These are phyloP conservation scores for Drosophila miranda DNA, from an alignment of 1,140 invertebrate species.

Conservation along the genomic window DNA sequence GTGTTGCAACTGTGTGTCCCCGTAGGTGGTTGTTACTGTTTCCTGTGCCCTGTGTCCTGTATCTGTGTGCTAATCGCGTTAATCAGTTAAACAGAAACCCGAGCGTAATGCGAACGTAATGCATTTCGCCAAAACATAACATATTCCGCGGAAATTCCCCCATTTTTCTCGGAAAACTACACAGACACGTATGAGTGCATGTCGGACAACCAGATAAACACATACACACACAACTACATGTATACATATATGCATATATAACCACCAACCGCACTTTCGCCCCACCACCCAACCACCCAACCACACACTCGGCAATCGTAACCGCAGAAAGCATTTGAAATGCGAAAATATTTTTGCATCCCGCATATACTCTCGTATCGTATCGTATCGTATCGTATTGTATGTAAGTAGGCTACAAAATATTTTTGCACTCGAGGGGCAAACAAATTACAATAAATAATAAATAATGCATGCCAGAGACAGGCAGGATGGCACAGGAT, in stretches of 20 bases:
- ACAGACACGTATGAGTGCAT: not conserved
- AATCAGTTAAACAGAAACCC: constrained; percentile 22
- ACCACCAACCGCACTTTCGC: constrained; percentile 6
- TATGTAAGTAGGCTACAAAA: constrained; percentile 37
- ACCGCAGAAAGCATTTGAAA: constrained; percentile 32
- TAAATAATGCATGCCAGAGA: constrained; percentile 10
- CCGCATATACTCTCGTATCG: constrained; percentile 21
- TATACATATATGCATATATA: constrained; percentile 2
- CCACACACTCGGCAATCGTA: constrained; percentile 10
- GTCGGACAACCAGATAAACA: not conserved
- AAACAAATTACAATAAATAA: constrained; percentile 37
- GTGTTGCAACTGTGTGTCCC: constrained; percentile 8
- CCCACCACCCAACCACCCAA: not conserved
- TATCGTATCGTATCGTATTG: too few relatives aligned
- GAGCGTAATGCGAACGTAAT: not conserved
- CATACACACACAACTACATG: too few relatives aligned
- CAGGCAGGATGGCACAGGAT: not conserved
- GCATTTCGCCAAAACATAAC: not conserved
- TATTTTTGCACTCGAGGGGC: constrained; percentile 39
- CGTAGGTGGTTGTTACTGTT: constrained; percentile 1
- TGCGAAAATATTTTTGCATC: constrained; percentile 46
- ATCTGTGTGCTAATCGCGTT: constrained; percentile 8
- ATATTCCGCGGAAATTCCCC: not conserved
- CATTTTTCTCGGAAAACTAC: not conserved
- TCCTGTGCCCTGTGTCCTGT: constrained; percentile 9